Conservation (phyloP, 2,113 vertebrate species). For the Callionymus lyra region DNA sequence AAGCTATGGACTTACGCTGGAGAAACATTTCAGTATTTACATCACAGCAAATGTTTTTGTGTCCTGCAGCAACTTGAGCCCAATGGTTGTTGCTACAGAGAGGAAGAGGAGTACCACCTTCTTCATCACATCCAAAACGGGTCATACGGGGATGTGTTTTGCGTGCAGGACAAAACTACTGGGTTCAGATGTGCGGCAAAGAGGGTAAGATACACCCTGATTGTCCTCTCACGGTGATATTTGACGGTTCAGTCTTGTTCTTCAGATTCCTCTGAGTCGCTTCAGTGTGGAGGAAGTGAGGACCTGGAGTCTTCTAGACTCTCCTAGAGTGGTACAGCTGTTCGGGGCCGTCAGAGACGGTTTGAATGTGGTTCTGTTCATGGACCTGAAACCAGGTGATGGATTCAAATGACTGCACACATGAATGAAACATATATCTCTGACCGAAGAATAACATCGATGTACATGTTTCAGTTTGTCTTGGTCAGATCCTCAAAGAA, state of each 20-base stretch:
- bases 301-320: constrained; percentile 73
- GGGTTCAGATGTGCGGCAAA: constrained; percentile 89
- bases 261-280: constrained; percentile 75
- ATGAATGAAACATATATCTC: not conserved
- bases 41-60: not conserved
- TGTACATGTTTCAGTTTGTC: constrained; percentile 60
- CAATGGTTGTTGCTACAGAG: constrained; percentile 73
- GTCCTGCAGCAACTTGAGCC: constrained; percentile 60
- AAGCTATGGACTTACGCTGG: not conserved
- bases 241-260: not conserved
- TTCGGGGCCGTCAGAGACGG: constrained; percentile 87
- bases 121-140: constrained; percentile 79
- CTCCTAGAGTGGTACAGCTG: constrained; percentile 79
- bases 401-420: not conserved
- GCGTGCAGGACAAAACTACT: constrained; percentile 75
- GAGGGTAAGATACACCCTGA: constrained; percentile 63
- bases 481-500: constrained; percentile 80
- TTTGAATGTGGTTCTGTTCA: constrained; percentile 81
- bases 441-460: not conserved
- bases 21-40: not conserved
- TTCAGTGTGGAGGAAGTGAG: constrained; percentile 83
- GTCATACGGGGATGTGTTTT: constrained; percentile 88
- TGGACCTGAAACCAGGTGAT: constrained; percentile 87
- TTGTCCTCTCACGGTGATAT: not conserved
- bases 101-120: constrained; percentile 77